phyloP scores from a whole-genome alignment of 2,888 invertebrate genomes.

The Frankliniella intonsa region DNA sequence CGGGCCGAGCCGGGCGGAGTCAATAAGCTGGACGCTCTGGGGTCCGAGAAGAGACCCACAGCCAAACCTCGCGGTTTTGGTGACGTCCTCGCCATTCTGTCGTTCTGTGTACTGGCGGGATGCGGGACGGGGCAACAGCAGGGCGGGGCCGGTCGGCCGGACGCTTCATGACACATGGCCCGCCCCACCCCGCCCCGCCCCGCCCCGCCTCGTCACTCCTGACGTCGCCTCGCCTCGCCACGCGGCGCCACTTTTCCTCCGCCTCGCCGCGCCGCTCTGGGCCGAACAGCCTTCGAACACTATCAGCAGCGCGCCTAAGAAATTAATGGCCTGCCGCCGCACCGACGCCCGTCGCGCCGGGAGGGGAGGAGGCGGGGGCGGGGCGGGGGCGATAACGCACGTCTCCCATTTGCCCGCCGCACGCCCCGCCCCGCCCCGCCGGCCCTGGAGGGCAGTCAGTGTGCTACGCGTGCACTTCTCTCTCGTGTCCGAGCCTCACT shows the following conservation, averaged over 20 bases:
- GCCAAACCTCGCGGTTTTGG: too few species aligned
- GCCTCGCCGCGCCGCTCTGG: neutral
- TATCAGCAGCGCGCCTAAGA: neutral
- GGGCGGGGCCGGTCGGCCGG: too few species aligned
- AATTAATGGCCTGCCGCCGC: neutral
- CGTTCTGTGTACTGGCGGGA: too few species aligned
- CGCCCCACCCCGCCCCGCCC: too few species aligned
- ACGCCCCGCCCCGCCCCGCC: neutral
- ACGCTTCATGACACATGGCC: too few species aligned
- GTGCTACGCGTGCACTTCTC: neutral
- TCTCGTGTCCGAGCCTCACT: neutral
- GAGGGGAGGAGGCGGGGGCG: neutral
- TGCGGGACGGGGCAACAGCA: too few species aligned
- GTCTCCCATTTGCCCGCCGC: neutral
- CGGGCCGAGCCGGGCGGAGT: too few species aligned
- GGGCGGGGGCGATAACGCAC: neutral
- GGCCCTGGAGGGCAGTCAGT: neutral
- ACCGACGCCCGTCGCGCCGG: neutral
- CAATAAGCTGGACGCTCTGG: too few species aligned
- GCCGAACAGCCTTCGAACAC: neutral
- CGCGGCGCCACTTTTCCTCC: neutral
- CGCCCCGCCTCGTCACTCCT: too few species aligned
- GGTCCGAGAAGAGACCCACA: too few species aligned
- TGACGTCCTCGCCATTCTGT: too few species aligned
- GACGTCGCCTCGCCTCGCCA: neutral